phyloP scores from a whole-genome alignment of 2,797 vertebrate species.

The Muscicapa comitata region DNA sequence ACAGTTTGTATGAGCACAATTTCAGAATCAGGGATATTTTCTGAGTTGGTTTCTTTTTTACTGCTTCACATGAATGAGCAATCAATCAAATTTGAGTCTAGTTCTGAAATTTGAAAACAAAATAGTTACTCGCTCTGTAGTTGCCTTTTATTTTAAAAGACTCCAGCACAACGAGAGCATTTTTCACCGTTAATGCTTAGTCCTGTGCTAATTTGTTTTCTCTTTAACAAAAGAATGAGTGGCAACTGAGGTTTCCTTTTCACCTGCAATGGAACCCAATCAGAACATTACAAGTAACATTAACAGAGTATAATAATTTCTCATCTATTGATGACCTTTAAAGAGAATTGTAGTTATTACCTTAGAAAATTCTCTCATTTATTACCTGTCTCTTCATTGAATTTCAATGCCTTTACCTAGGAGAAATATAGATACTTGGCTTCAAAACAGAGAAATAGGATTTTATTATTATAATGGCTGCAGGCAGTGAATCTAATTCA shows the following conservation, averaged over 20 bases:
- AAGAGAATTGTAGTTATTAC: slow-evolving; percentile 80
- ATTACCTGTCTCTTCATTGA: slow-evolving; percentile 67
- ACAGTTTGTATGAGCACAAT: background rate
- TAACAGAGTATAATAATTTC: slow-evolving; percentile 71
- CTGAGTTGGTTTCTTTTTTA: background rate
- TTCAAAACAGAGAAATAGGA: slow-evolving; percentile 71
- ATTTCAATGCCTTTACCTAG: slow-evolving; percentile 64
- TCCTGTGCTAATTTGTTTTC: slow-evolving; percentile 24
- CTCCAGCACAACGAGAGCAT: background rate
- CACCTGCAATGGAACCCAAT: slow-evolving; percentile 51
- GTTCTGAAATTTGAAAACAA: background rate
- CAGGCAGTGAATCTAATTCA: slow-evolving; percentile 61
- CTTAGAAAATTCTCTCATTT: slow-evolving; percentile 70
- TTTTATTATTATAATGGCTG: slow-evolving; percentile 65
- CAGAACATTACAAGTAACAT: slow-evolving; percentile 72
- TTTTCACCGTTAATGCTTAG: slow-evolving; percentile 4
- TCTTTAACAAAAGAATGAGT: slow-evolving; percentile 25
- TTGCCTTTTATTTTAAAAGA: background rate
- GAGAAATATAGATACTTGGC: slow-evolving; percentile 71
- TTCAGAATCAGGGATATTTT: background rate
- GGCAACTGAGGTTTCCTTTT: slow-evolving; percentile 18
- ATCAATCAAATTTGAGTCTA: background rate
- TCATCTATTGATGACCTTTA: slow-evolving; percentile 83
- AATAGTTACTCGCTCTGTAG: background rate
- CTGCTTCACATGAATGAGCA: background rate